phyloP scores from a whole-genome alignment of 1,140 invertebrate species.

The Coelopa frigida region DNA sequence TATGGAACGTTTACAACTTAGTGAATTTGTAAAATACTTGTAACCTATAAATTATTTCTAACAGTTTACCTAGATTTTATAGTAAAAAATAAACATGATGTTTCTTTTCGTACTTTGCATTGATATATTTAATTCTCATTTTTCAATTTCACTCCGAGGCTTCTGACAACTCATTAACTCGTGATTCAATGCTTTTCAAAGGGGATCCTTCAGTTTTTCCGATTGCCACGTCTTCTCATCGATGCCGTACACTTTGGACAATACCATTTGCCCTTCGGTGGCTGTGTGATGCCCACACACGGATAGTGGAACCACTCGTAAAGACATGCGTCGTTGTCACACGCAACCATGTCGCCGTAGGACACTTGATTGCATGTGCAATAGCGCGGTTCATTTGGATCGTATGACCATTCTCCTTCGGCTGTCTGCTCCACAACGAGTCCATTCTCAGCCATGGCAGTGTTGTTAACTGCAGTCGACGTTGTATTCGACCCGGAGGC shows the following conservation, averaged over 20 bases:
- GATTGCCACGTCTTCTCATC: slow-evolving; percentile 75
- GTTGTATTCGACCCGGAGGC: neutral
- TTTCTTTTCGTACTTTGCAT: neutral
- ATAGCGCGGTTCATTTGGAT: slow-evolving; percentile 91
- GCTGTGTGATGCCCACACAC: slow-evolving; percentile 91
- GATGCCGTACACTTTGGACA: slow-evolving; percentile 89
- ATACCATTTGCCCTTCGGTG: slow-evolving; percentile 98
- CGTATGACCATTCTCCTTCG: slow-evolving; percentile 72
- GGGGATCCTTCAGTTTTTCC: slow-evolving; percentile 53
- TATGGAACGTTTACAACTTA: too few relatives aligned
- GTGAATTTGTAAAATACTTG: neutral
- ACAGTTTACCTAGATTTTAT: neutral
- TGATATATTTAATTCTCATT: neutral
- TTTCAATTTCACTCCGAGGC: neutral
- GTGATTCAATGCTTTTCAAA: neutral
- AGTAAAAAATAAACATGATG: neutral
- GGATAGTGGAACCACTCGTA: slow-evolving; percentile 99
- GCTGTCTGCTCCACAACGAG: slow-evolving; percentile 48
- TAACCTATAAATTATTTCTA: neutral
- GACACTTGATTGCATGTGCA: slow-evolving; percentile 97
- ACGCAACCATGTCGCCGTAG: slow-evolving; percentile 98
- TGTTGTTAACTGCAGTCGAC: slow-evolving; percentile 17
- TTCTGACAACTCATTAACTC: neutral
- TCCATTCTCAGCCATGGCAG: slow-evolving; percentile 31
- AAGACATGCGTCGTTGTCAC: slow-evolving; percentile 95